Base-by-base conservation (phyloP, 2,888 invertebrate genomes). In the Apamea epomidion region DNA sequence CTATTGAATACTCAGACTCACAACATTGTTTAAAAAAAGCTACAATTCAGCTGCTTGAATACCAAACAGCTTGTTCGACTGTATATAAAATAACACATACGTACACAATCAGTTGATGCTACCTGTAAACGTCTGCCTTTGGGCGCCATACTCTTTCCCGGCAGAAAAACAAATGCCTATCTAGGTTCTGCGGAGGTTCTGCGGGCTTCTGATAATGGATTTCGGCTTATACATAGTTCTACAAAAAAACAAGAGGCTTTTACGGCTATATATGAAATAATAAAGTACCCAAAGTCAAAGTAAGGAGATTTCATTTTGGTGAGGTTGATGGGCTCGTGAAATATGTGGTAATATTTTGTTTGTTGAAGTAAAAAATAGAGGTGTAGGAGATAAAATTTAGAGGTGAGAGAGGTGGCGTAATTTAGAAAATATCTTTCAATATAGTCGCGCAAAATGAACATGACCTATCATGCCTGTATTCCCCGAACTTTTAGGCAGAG, bases 51-150 rank as follows among this genome's bases (percentile, higher is more conserved):
- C 18, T 45, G 8, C 45, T 0, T 32, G 14, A 4, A n/a, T 51
- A 21, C 37, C 4, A 37, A 78, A 16, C 12, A 2, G 4, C 7
- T 76, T 37, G 37, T 62, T 78, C 3, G 21, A 51, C 21, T 78
- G 78, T 78, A 62, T 48, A 93, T 93, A 94, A 93, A 94, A 93
- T 93, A 94, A 89, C 72, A 85, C 83, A 82, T 65, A 82, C 48
- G 37, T 29, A 80, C n/a, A 76, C 76, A 89, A 89, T 89, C 88
- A 87, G 87, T 84, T 83, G 87, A 80, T 82, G 84, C 83, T 88
- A 90, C 88, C 91, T 90, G 88, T 89, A 89, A 87, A 80, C 84
- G 77, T 81, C 64, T 85, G 81, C 81, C 80, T 87, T 81, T 79
- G 29, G 78, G 82, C 87, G 73, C 76, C 76, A 68, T 69, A 64